Evolutionary conservation across 2,888 invertebrate species (phyloP), one percentile per base, ranked within the genome.

Genomic region (Macrophya alboannulata): DNA sequence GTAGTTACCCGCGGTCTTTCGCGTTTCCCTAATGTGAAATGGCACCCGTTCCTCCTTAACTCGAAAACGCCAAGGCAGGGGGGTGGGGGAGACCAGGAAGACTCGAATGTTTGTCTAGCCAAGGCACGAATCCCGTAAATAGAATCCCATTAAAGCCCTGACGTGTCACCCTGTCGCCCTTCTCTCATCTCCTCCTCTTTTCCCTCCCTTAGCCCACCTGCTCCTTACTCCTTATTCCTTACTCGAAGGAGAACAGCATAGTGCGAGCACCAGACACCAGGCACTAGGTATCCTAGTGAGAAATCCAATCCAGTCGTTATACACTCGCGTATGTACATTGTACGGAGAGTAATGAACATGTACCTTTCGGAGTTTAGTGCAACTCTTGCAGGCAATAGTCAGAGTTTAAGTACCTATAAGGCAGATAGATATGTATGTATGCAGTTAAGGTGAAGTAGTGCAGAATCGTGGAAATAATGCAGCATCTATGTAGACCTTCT

Each of bases 91-190:
- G 79, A 74, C 84, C 71, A 72, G 86, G 87, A 85, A 77, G 82
- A 31, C 68, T 87, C 86, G 89, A 90, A 91, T 92, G 92, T 92
- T 92, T 93, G 91, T 90, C 89, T 91, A 92, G 91, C 91, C 90
- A 88, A 88, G 89, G 90, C 92, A 91, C 91, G 92, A 91, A 89
- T 89, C 92, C 90, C 90, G 92, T 92, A 93, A 93, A 92, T 92
- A 93, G 92, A 92, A 92, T 92, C 91, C 92, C 92, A 92, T 92
- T 92, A 92, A 92, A 91, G 91, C 89, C 89, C 91, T 91, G 92
- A 90, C 90, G 89, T 91, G 90, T 89, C 88, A 87, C 88, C 88
- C 88, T 31, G 5, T 86, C 89, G 86, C 87, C 89, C 89, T 89
- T 89, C 85, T 87, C 86, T 85, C 87, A 65, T 84, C 72, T 84